Evolutionary conservation across 2,113 vertebrate species (phyloP).

Genomic region (Psephotus haematonotus): DNA sequence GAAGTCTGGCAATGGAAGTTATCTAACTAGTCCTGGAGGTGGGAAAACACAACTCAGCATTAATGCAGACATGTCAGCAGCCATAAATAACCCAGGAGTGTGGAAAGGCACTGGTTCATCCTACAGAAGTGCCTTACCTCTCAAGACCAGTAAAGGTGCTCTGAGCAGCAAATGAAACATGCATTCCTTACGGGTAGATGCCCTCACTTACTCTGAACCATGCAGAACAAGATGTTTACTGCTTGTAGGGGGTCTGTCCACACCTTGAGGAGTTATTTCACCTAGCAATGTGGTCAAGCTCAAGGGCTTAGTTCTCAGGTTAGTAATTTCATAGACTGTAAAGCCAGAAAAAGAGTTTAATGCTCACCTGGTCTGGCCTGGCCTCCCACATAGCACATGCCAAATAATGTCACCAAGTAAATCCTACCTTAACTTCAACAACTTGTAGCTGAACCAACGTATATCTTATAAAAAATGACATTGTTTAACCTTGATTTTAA

Average conservation of each 20-base stretch:
- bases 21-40: neutral
- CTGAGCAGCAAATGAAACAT: neutral
- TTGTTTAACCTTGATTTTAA: neutral
- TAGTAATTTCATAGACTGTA: neutral
- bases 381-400: neutral
- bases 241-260: neutral
- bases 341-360: neutral
- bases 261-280: neutral
- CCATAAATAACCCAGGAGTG: neutral
- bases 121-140: neutral
- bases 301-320: neutral
- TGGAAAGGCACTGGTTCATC: neutral
- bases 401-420: slow-evolving; percentile 1
- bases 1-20: neutral
- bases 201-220: neutral
- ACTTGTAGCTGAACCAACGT: neutral
- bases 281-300: neutral
- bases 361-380: neutral
- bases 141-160: neutral
- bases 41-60: neutral
- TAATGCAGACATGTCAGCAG: neutral
- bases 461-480: neutral
- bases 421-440: neutral
- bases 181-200: neutral
- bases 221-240: neutral